phyloP scores from a whole-genome alignment of 2,113 vertebrate species.

The Perca fluviatilis region DNA sequence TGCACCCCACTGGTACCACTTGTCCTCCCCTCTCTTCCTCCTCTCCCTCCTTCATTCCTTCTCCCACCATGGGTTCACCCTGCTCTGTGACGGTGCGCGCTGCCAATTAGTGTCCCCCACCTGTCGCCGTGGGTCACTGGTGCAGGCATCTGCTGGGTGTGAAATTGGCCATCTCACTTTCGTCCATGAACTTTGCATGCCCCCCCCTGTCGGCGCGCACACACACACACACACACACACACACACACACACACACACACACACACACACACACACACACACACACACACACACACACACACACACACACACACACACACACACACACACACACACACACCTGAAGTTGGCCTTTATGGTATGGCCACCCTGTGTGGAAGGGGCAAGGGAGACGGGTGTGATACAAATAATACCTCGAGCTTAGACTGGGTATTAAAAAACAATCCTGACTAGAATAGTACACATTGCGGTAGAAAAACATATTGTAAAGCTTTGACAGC shows the following conservation, averaged over 20 bases:
- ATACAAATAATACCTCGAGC: constrained; percentile 42
- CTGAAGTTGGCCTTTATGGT: constrained; percentile 64
- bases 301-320: constrained; percentile 1
- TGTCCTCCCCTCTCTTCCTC: constrained; percentile 17
- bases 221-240: background rate
- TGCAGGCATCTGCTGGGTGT: constrained; percentile 79
- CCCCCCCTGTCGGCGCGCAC: constrained; percentile 18
- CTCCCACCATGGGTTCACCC: constrained; percentile 39
- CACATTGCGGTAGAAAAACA: background rate
- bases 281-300: constrained; percentile 2
- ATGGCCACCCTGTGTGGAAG: constrained; percentile 60
- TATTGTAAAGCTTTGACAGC: constrained; percentile 13
- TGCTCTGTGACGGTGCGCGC: constrained; percentile 54
- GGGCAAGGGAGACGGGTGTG: constrained; percentile 2
- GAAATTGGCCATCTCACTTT: constrained; percentile 80
- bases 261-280: constrained; percentile 1
- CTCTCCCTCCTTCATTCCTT: constrained; percentile 29
- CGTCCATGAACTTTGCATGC: constrained; percentile 73
- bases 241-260: background rate
- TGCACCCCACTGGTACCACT: constrained; percentile 3
- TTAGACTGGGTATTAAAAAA: constrained; percentile 19
- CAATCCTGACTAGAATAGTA: background rate
- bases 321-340: constrained; percentile 8
- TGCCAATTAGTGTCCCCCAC: constrained; percentile 82
- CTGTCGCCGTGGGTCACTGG: constrained; percentile 79